Base-by-base conservation (phyloP, 2,888 invertebrate species). In the Euspilapteryx auroguttella region DNA sequence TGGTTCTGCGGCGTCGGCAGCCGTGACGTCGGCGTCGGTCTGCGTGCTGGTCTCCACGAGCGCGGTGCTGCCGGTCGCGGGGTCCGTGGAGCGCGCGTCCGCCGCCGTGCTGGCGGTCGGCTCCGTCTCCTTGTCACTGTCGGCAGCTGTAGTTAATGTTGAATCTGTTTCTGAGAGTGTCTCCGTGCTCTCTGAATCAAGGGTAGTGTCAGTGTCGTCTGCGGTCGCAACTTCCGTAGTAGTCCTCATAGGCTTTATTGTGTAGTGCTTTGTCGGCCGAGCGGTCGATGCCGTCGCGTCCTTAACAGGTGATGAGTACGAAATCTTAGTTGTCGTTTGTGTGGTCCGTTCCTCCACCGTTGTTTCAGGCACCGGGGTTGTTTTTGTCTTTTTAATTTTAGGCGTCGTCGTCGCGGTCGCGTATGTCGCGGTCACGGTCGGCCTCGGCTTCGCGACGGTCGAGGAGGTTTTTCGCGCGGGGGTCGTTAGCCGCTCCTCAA, bases 201-300 rank as follows among this genome's bases (percentile, higher is more conserved):
- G 56, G 48, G 63, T 77, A 38, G 56, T 73, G 49, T 64, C 76
- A 41, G 64, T 79, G 45, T 63, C 78, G 47, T 56, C 57, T 28
- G 53, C 50, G 15, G 62, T 59, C 17, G 61, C 59, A 34, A 59
- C 57, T 37, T 58, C 62, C 33, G 71, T 66, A 15, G 64, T 66
- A 15, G 63, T 69, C 30, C 69, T 55, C 42, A 69, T 55, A 33
- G 64, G 66, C 40, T 76, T 66, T 34, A 80, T 80, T 27, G 79
- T 76, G 38, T 80, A 81, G 40, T 73, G 69, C 42, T 77, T 73
- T 32, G 78, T 68, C 25, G 80, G 69, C 31, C 64, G 56, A 36
- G 41, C 53, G 25, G 57, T 54, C 32, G 49, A 43, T n/a, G n/a
- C n/a, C 17, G 17, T 17, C 8, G 8, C 17, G 8, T 17, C 17